phyloP scores from a whole-genome alignment of 92 coral and sea anemone species.

The Chrysogorgia sp. region DNA sequence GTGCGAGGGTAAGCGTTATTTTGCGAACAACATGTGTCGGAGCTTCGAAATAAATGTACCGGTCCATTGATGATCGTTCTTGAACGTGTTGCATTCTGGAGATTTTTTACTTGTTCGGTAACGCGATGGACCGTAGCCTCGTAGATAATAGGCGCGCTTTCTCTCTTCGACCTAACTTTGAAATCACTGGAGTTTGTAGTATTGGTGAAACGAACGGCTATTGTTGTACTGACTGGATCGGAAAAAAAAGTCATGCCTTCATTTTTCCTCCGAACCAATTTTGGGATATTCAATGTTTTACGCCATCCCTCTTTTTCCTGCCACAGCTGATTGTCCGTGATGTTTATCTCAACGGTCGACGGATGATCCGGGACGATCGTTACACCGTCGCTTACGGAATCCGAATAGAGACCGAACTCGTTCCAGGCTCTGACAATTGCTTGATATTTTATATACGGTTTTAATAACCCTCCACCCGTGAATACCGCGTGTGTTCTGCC shows the following conservation, averaged over 20 bases:
- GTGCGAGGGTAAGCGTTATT: constrained; percentile 39
- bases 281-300: constrained; percentile 68
- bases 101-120: constrained; percentile 74
- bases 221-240: constrained; percentile 53
- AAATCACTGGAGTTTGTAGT: too few species aligned
- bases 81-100: constrained; percentile 27
- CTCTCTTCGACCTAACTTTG: constrained; percentile 55
- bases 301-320: constrained; percentile 77
- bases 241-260: constrained; percentile 73
- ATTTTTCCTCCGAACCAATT: constrained; percentile 52
- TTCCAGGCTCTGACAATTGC: constrained; percentile 83
- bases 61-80: constrained; percentile 12
- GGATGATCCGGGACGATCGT: constrained; percentile 79
- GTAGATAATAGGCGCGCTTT: constrained; percentile 69
- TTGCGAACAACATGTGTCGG: constrained; percentile 62
- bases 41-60: constrained; percentile 1
- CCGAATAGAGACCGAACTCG: constrained; percentile 72
- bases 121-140: constrained; percentile 70
- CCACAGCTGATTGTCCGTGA: constrained; percentile 71
- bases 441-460: constrained; percentile 78
- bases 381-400: constrained; percentile 77
- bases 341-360: constrained; percentile 54
- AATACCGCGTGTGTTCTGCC: constrained; percentile 65
- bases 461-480: constrained; percentile 54
- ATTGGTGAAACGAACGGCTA: constrained; percentile 42